Base-by-base conservation (phyloP, 2,888 invertebrate species). In the Drosophila nigricruria region DNA sequence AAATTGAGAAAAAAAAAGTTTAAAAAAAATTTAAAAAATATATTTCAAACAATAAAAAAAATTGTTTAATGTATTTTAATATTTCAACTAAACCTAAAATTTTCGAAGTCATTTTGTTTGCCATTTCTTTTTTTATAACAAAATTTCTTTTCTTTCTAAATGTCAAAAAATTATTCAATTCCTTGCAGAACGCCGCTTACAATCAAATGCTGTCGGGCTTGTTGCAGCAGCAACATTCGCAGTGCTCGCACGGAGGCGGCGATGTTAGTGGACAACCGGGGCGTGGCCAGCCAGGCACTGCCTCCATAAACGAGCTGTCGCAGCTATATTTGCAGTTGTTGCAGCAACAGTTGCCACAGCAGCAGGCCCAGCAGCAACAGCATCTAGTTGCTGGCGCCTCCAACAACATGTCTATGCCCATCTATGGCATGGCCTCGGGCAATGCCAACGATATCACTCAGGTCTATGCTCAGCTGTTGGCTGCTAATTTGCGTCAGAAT, bases 391-490 rank as follows among this genome's bases (percentile, higher is more conserved):
- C 60, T 14, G 63, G 74, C 20, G 38, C n/a, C 14, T n/a, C 53
- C 16, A 62, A 16, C 56, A 66, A 50, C 45, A 47, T 65, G 70
- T 23, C 61, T 1, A 38, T 65, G 59, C 64, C 76, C 30, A 50
- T 62, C 30, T 61, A 63, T 5, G 56, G 49, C 38, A 23, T 54
- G n/a, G 14, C n/a, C 25, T 38, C 56, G 3, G 45, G 58, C 49
- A 57, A 57, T 38, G 40, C 25, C 8, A 53, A 30, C 18, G 47
- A 66, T 18, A 60, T 66, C 0, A 42, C 18, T 0, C 54, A 62
- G 32, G 49, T 58, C n/a, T 79, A 77, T 25, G 65, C 50, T 8
- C 79, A 79, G 38, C 40, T 77, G 14, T n/a, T 66, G 53, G 43
- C 57, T 16, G 47, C 57, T 8, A 79, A 79, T 54, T 2, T 70